Evolutionary conservation across 2,113 vertebrate genomes (phyloP), one percentile per base, ranked within the genome.

Genomic region (Montifringilla adamsi): DNA sequence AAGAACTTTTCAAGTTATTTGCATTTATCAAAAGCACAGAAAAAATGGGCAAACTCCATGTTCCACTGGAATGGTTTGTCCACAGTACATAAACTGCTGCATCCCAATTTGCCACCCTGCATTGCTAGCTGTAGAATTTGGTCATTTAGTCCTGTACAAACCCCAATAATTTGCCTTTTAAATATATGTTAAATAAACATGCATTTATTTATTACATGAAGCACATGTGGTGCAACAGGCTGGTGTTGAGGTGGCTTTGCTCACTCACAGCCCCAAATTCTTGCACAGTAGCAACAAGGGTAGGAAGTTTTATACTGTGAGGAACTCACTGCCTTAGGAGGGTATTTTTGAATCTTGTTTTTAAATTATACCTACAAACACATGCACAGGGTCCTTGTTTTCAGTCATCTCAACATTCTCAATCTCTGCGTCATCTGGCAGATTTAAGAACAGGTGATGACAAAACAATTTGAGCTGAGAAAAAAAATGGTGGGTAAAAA

Each of bases 241-340:
- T 46, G 22, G 3, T 26, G n/a, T 1, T 44, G 66, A 59, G 15
- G 17, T 41, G 27, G 9, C 15, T 47, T 67, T 5, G 2, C 66
- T 74, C 50, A 2, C 44, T 68, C 53, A 20, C 18, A 56, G 35
- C 37, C 60, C 47, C 64, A 26, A 2, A 39, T n/a, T 66, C 33
- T 37, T 7, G 1, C n/a, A 21, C 14, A 56, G 31, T 24, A 22
- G 44, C 50, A 73, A 26, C 0, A 0, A 16, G 23, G 13, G 19
- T 15, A 12, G 39, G 31, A 55, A 74, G 39, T 35, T 46, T 20
- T 28, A n/a, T 3, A 33, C 77, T n/a, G 11, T 18, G 52, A 84
- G 35, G 67, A 84, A 35, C 49, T 52, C 18, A 33, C 15, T 41
- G 39, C 56, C 3, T 20, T 59, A 44, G 26, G 72, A 69, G 4